Evolutionary conservation across 2,113 vertebrate genomes (phyloP), one percentile per base, ranked within the genome.

Genomic region (Mormoops blainvillei): DNA sequence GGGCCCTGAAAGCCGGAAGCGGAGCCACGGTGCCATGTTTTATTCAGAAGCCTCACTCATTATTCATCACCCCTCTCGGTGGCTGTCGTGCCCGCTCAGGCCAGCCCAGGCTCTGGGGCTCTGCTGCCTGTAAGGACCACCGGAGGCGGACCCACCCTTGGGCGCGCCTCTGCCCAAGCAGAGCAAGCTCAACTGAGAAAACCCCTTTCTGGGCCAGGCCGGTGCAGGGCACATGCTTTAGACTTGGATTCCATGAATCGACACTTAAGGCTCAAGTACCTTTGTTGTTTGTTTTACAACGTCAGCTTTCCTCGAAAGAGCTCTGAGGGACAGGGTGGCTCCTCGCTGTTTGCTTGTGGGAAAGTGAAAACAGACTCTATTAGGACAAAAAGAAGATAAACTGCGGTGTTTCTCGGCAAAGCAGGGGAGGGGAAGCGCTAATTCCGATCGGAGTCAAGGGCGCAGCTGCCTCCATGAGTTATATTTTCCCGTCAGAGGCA

Each of bases 141-240:
- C 41, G 5, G 6, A 0, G 0, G 0, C 11, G 13, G 11, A 3
- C 38, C n/a, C 20, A 20, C 7, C 13, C 11, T 3, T 0, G 0
- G 54, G 36, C 2, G 0, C 18, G 45, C 38, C 20, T 52, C n/a
- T 65, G 28, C n/a, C 22, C 38, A n/a, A 33, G 24, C n/a, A 18
- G 22, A 82, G 56, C 16, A 15, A 52, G 14, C 76, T 82, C 31
- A 52, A 13, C 58, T 38, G 26, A 70, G 83, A 24, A 74, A 94
- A 20, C 28, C 5, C 67, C 5, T 33, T 33, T 74, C 68, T 41
- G 33, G 31, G 54, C 87, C 65, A 43, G 52, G 43, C 26, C 0
- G n/a, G 56, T 36, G n/a, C 50, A 70, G 20, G 70, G 19, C 13
- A 45, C n/a, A 38, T 8, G n/a, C 67, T 33, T 33, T 22, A 19